These are phyloP conservation scores for Blastomussa wellsi DNA, from an alignment of 92 coral and sea anemone species.

Conservation along the genomic window DNA sequence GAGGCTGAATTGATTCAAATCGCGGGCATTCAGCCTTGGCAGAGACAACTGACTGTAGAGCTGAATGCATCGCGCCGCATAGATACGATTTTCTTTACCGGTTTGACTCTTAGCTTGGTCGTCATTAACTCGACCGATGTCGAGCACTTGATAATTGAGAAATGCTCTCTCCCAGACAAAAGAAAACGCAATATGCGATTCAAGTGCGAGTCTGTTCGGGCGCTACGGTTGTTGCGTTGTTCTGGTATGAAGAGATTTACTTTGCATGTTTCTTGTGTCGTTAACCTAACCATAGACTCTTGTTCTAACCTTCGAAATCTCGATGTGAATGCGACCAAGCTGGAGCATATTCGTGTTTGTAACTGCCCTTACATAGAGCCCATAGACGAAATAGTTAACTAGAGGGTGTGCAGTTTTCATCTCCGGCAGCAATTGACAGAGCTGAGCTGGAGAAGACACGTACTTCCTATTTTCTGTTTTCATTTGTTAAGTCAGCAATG, in stretches of 20 bases:
- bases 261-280: constrained; percentile 60
- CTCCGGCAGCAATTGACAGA: neutral
- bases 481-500: neutral
- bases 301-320: constrained; percentile 60
- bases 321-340: constrained; percentile 52
- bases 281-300: constrained; percentile 64
- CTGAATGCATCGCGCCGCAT: constrained; percentile 54
- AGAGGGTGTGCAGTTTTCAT: neutral
- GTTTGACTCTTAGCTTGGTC: constrained; percentile 47
- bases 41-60: constrained; percentile 51
- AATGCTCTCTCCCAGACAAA: constrained; percentile 58
- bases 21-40: constrained; percentile 54
- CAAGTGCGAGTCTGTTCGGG: constrained; percentile 62
- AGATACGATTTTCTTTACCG: constrained; percentile 40
- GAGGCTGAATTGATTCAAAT: constrained; percentile 54
- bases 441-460: neutral
- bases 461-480: neutral
- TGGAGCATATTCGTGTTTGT: constrained; percentile 49
- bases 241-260: constrained; percentile 63
- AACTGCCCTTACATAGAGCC: constrained; percentile 66
- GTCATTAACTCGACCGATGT: constrained; percentile 46
- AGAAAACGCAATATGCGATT: constrained; percentile 63
- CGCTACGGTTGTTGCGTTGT: constrained; percentile 66
- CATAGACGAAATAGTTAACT: constrained; percentile 4
- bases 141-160: constrained; percentile 51